Evolutionary conservation across 1,140 invertebrate genomes (phyloP), one percentile per base, ranked within the genome.

Genomic region (Drosophila sucinea): DNA sequence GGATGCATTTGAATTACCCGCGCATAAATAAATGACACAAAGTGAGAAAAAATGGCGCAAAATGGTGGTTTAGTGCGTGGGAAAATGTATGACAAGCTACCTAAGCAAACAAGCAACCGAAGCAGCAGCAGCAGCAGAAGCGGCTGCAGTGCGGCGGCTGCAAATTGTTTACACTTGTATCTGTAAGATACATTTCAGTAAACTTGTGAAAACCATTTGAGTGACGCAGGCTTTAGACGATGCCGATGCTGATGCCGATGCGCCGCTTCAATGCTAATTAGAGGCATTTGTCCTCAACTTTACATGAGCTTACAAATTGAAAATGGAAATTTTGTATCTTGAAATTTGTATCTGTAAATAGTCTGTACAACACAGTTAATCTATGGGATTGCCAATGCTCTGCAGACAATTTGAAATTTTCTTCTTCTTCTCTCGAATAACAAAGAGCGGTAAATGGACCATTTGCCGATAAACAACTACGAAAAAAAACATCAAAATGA

Each of bases 121-220:
- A 25, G 29, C 25, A 17, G 67, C 67, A 51, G 40, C 54, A 10
- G 60, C 41, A 47, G 33, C 66, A 7, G 27, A 6, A 55, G 44
- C 30, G 25, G 54, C 35, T 38, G 35, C 35, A 38, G 2, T 38
- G 35, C 38, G 40, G 79, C 67, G 68, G 70, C 73, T 85, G 79
- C 65, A 78, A 81, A 78, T 85, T 86, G 71, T 82, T 86, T 67
- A 81, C 82, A 70, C 62, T 55, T 61, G 79, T 79, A 82, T 83
- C 84, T 83, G 83, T 71, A 62, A 79, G 82, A 82, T 87, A 87
- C 84, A 83, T 77, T 87, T 86, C 62, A 89, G 80, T 87, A 70
- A 89, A 83, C 83, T 87, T 87, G 79, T 87, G 83, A 87, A 87
- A 87, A 87, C 89, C 79, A 81, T 70, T 74, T 51, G 5, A 8